Percentiles rank a stretch among this genome's conserved stretches.
Conservation (phyloP, 1,140 invertebrate species). For the Stenopsyche tienmushanensis region DNA sequence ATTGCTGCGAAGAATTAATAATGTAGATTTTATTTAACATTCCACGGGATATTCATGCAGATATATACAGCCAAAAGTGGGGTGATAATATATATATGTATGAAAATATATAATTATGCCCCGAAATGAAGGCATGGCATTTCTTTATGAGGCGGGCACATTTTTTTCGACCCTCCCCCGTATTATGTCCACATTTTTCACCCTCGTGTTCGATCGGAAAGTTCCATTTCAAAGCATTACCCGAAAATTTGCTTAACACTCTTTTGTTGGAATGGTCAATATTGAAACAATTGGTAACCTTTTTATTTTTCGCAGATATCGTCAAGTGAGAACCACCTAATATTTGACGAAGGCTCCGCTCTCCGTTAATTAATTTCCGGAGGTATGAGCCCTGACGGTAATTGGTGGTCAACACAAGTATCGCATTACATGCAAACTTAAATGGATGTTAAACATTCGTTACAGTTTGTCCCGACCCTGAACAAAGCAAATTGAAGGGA, state of each 20-base stretch:
- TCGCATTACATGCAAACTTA: slow-evolving; percentile 18
- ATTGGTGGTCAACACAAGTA: slow-evolving; percentile 28
- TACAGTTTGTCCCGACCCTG: neutral
- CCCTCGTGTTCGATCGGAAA: no score
- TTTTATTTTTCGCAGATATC: neutral
- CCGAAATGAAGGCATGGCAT: neutral
- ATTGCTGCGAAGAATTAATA: slow-evolving; percentile 6
- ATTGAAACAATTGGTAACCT: no score
- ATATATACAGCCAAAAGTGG: neutral
- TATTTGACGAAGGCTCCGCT: slow-evolving; percentile 12
- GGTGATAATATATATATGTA: neutral
- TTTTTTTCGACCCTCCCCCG: no score
- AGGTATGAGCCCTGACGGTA: neutral
- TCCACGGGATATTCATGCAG: neutral
- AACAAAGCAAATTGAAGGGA: no score
- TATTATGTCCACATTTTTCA: no score
- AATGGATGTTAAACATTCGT: slow-evolving; percentile 25
- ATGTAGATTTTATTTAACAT: slow-evolving; percentile 5
- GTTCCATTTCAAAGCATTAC: no score
- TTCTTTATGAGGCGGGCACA: no score
- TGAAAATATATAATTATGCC: neutral
- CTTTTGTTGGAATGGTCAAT: no score
- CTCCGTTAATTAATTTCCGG: slow-evolving; percentile 25
- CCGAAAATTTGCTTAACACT: no score
- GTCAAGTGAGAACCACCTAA: neutral